phyloP scores from a whole-genome alignment of 2,797 vertebrate species.

The Apodemus agrarius region DNA sequence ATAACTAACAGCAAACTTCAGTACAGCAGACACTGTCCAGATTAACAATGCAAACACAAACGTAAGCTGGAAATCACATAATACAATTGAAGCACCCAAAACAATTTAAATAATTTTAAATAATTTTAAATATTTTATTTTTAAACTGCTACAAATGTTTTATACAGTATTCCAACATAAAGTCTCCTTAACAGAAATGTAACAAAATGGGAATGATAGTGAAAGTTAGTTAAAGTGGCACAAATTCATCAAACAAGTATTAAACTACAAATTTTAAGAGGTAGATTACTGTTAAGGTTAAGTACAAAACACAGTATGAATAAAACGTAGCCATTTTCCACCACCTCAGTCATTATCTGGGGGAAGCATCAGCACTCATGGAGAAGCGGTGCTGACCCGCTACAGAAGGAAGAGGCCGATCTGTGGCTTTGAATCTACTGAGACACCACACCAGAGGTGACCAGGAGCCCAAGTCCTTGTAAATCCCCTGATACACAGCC shows the following conservation, averaged over 20 bases:
- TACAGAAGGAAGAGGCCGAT: slow-evolving; percentile 74
- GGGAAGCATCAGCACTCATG: slow-evolving; percentile 59
- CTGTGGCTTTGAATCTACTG: slow-evolving; percentile 70
- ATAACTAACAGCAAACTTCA: slow-evolving; percentile 87
- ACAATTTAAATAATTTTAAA: slow-evolving; percentile 97
- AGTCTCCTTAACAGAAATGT: slow-evolving; percentile 89
- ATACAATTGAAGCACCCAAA: slow-evolving; percentile 92
- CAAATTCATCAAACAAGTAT: slow-evolving; percentile 88
- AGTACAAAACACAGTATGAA: slow-evolving; percentile 79
- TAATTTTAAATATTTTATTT: slow-evolving; percentile 95
- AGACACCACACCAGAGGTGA: slow-evolving; percentile 67
- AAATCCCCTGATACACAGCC: slow-evolving; percentile 86
- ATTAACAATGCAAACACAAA: slow-evolving; percentile 87
- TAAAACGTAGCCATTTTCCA: slow-evolving; percentile 81
- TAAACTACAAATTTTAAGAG: slow-evolving; percentile 90
- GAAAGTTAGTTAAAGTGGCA: slow-evolving; percentile 88
- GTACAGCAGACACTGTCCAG: slow-evolving; percentile 86
- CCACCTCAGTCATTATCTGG: slow-evolving; percentile 73
- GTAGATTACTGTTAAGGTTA: slow-evolving; percentile 90
- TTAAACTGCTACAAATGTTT: slow-evolving; percentile 93
- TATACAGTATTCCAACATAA: slow-evolving; percentile 90
- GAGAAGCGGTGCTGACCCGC: slow-evolving; percentile 70
- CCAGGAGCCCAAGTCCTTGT: slow-evolving; percentile 84
- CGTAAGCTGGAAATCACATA: slow-evolving; percentile 92
- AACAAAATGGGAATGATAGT: slow-evolving; percentile 91